These are phyloP conservation scores for Cygnus atratus DNA, from an alignment of 2,113 vertebrate species.

Conservation along the genomic window DNA sequence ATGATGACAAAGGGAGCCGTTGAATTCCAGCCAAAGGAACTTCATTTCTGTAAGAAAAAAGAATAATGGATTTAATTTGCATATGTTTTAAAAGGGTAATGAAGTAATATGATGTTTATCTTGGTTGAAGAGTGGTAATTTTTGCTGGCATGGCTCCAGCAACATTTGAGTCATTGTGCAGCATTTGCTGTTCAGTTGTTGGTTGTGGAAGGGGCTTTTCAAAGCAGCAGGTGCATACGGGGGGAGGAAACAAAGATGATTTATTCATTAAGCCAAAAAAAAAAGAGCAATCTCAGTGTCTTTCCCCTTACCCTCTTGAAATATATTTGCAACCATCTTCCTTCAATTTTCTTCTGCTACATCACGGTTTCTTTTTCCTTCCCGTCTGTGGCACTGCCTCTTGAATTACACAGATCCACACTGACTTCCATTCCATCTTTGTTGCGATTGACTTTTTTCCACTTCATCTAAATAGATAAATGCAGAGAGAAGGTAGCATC, in stretches of 20 bases:
- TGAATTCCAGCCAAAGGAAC: slow-evolving; percentile 89
- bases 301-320: slow-evolving; percentile 71
- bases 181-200: slow-evolving; percentile 82
- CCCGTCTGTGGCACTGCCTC: slow-evolving; percentile 51
- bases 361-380: slow-evolving; percentile 52
- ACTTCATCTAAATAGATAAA: slow-evolving; percentile 29
- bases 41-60: slow-evolving; percentile 85
- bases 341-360: slow-evolving; percentile 31
- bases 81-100: slow-evolving; percentile 99
- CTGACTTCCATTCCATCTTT: slow-evolving; percentile 37
- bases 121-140: slow-evolving; percentile 96
- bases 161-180: slow-evolving; percentile 80
- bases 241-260: slow-evolving; percentile 77
- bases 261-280: slow-evolving; percentile 89
- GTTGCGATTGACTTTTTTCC: slow-evolving; percentile 44
- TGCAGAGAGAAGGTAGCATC: background rate
- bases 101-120: slow-evolving; percentile 99
- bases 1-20: slow-evolving; percentile 84
- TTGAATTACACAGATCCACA: slow-evolving; percentile 57
- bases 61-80: slow-evolving; percentile 95
- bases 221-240: slow-evolving; percentile 83
- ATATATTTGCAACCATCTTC: slow-evolving; percentile 65
- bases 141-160: slow-evolving; percentile 86
- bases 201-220: slow-evolving; percentile 77
- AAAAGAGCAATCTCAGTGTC: slow-evolving; percentile 80